Base-by-base conservation (phyloP, 2,113 vertebrate genomes). In the Stictonetta naevosa region DNA sequence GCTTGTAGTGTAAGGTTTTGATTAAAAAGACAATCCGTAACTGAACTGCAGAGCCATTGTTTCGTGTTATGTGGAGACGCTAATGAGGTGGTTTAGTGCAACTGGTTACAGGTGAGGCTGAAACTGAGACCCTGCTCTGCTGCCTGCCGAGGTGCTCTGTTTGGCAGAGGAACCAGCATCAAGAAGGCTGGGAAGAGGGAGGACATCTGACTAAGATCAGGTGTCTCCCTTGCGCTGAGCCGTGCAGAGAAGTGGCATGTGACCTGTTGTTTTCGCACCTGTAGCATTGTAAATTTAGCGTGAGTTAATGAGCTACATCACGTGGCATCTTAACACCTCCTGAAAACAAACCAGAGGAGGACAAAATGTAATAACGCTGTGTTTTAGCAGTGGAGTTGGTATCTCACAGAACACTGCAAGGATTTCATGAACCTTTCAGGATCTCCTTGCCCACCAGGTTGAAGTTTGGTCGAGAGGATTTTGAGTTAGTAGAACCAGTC, bases 1-100 rank as follows among this genome's bases (percentile, higher is more conserved):
- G 52, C 90, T 96, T 95, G 94, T 95, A 96, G 81, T 64, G 81
- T 96, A 93, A 93, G 93, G 76, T 96, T 97, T 98, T 95, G 95
- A 96, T 97, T 98, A 97, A 97, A 95, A 76, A 96, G 93, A 91
- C 64, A 95, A 92, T 95, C 92, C 8, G 33, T 88, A 96, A 94
- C 90, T 93, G 96, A 96, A 95, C 92, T 97, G 89, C 74, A 94
- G 95, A 93, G 80, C 94, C 90, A 59, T 67, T 97, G 96, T 97
- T 97, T 95, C 85, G 33, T 64, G 67, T 84, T 95, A 64, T 55
- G 3, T 3, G 23, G 63, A 91, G 78, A 36, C 88, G 82, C 66
- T 92, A 95, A 97, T 97, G 92, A 85, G 34, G 74, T 82, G 78
- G 46, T 92, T 95, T 92, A 88, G 34, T 66, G 42, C 67, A 92